Conservation (phyloP, 2,888 invertebrate species). For the Hydrotaea cyrtoneurina region DNA sequence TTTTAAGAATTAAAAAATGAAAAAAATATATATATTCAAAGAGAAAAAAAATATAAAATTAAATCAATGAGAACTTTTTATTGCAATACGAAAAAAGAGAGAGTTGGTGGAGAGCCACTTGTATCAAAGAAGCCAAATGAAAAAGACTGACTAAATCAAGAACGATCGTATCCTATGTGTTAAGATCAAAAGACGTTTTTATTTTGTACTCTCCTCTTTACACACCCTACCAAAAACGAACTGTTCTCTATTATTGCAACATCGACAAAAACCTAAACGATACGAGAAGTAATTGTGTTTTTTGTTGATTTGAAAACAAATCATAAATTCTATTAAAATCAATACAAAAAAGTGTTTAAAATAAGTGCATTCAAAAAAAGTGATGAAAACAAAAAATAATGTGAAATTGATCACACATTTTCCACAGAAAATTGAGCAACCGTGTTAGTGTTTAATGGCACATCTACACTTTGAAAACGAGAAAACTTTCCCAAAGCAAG, state of each 20-base stretch:
- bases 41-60: constrained; percentile 46
- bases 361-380: constrained; percentile 36
- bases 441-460: neutral
- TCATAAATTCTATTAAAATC: constrained; percentile 24
- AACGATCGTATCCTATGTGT: constrained; percentile 23
- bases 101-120: constrained; percentile 63
- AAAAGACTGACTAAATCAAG: constrained; percentile 59
- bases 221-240: constrained; percentile 54
- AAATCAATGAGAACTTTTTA: constrained; percentile 59
- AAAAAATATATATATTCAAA: constrained; percentile 55
- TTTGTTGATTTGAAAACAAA: constrained; percentile 46
- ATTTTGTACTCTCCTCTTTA: constrained; percentile 62
- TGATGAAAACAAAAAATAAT: constrained; percentile 14
- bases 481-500: constrained; percentile 7
- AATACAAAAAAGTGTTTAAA: constrained; percentile 51
- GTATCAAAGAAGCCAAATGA: constrained; percentile 39
- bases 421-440: neutral
- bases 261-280: constrained; percentile 28
- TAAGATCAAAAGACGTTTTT: constrained; percentile 50
- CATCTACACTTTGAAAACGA: neutral
- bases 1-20: constrained; percentile 60
- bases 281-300: neutral
- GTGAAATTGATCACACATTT: neutral
- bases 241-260: constrained; percentile 61
- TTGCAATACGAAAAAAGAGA: constrained; percentile 57